A percentile compares a stretch with the other conserved stretches of the same genome.
Evolutionary conservation across 2,113 vertebrate species (phyloP).

Genomic region (Entelurus aequoreus): DNA sequence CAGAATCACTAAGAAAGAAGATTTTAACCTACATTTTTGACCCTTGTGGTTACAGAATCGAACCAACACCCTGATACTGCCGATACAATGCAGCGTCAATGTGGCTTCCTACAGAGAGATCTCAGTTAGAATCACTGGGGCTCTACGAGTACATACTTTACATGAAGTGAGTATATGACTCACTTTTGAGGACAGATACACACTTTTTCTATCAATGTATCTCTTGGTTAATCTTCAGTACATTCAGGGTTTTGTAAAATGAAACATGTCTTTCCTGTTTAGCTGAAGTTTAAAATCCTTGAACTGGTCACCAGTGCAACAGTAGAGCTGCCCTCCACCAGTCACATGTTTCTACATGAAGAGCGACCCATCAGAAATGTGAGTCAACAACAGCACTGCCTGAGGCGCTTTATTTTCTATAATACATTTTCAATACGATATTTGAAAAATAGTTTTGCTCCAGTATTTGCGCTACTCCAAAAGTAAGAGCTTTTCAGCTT

Average conservation of each 20-base stretch:
- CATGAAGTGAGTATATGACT: conserved; percentile 73
- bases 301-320: conserved; percentile 67
- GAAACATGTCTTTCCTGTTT: conserved; percentile 20
- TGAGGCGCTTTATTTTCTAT: no score
- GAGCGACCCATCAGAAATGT: conserved; percentile 70
- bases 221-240: background rate
- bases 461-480: no score
- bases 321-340: conserved; percentile 65
- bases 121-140: conserved; percentile 69
- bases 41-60: conserved; percentile 73
- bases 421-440: no score
- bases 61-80: conserved; percentile 76
- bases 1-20: background rate
- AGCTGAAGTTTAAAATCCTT: conserved; percentile 76
- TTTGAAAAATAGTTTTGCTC: no score
- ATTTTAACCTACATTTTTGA: background rate
- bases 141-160: conserved; percentile 78
- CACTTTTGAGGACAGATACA: background rate
- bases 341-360: conserved; percentile 70
- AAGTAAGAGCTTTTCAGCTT: no score
- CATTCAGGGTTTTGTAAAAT: background rate
- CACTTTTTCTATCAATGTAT: background rate
- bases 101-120: conserved; percentile 76
- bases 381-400: conserved; percentile 40
- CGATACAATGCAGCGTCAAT: conserved; percentile 76